Evolutionary conservation across 2,113 vertebrate genomes (phyloP).

Genomic region (Daphoenositta chrysoptera): DNA sequence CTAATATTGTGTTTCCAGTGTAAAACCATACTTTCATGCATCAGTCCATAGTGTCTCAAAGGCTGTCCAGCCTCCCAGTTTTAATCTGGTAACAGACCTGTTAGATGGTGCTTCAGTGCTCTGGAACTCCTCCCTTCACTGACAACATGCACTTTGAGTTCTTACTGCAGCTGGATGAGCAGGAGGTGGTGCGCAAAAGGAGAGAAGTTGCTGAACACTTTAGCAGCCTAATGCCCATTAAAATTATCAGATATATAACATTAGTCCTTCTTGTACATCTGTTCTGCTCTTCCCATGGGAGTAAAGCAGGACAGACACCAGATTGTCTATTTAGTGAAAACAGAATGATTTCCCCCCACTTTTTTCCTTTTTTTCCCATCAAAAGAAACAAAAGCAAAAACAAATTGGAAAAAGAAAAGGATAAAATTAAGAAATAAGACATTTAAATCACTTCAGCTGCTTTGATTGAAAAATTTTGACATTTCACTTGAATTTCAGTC

Average conservation of each 20-base stretch:
- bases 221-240: neutral
- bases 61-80: neutral
- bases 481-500: neutral
- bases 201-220: neutral
- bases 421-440: neutral
- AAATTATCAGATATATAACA: neutral
- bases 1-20: neutral
- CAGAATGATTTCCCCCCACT: neutral
- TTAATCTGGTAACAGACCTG: neutral
- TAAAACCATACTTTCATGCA: neutral
- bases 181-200: neutral
- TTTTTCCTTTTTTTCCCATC: neutral
- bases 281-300: neutral
- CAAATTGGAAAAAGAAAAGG: accelerated
- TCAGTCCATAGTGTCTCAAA: neutral
- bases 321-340: neutral
- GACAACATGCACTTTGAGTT: neutral
- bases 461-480: neutral
- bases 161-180: neutral
- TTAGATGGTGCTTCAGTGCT: neutral
- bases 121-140: neutral
- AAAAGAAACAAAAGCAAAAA: neutral
- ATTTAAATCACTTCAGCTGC: neutral
- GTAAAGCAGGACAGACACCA: neutral
- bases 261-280: neutral